Base-by-base conservation (phyloP, 2,888 invertebrate genomes). In the Kuschelorhynchus macadamiae region DNA sequence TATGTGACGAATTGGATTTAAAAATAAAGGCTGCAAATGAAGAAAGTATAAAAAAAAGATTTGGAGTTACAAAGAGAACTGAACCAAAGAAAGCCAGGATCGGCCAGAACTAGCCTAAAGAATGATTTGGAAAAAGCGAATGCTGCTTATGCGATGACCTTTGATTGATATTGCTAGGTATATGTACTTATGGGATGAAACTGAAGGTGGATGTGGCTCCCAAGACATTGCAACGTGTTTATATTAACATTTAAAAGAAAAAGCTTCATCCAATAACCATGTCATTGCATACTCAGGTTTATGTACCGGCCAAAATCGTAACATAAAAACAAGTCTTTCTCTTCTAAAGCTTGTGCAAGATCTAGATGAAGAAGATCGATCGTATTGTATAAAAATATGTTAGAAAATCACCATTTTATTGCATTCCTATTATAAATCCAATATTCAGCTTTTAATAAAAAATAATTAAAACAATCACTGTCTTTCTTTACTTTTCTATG, bases 121-220 rank as follows among this genome's bases (percentile, higher is more conserved):
- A 46, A 11, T 46, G 41, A 41, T 41, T 46, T 18, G 2, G 9
- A 46, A 46, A 46, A 46, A n/a, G 46, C 17, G 17, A 18, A 46
- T 17, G 25, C 21, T 25, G 47, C 25, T 25, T 47, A 47, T n/a
- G 30, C n/a, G 5, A 25, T 47, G 12, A 47, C 14, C n/a, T 47
- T 47, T 47, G 25, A 47, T 47, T 18, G 44, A 36, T 12, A 20
- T 14, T 20, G 18, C 42, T 32, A 42, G 21, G 21, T 56, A 36
- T 41, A 42, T 56, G 56, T 56, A 56, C 20, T 14, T 56, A 30
- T 56, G 44, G 25, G 56, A 56, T 56, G 42, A 56, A 25, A 56
- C 20, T 2, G 56, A 56, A 42, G 56, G 42, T 21, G 53, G 33
- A 12, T 16, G 53, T 32, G 53, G 53, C n/a, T 53, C 53, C 8